Base-by-base conservation (phyloP, 2,888 invertebrate genomes). In the Epistrophella euchroma region DNA sequence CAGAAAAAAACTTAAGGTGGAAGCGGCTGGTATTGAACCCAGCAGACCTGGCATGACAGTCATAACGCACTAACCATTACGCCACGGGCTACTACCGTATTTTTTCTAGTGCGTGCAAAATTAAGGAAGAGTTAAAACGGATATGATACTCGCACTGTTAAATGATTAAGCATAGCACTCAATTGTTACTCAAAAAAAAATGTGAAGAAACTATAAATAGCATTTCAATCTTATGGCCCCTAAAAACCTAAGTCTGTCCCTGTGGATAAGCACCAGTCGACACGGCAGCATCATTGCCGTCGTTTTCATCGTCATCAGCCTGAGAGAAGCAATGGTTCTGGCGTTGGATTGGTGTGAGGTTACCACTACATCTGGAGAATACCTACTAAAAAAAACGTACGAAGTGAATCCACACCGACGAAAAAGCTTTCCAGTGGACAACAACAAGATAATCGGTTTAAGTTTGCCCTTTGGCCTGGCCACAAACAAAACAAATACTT, bases 251-350 rank as follows among this genome's bases (percentile, higher is more conserved):
- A 43, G n/a, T 55, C 19, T 19, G 35, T 13, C 3, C 35, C 58
- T 37, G 58, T 19, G 5, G 6, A 58, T 9, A 17, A 35, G 28
- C 40, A 25, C 50, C 13, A 55, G 19, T 56, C 71, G 32, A 32
- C 19, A 15, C 47, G 22, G 4, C 62, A 43, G 60, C 55, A 17
- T 58, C 60, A 71, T 17, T 50, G 47, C 10, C 45, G 47, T 70
- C 66, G 64, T 75, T 75, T 88, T 84, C 79, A 88, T 85, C 89
- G 88, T 88, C 89, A 88, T 88, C 83, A 87, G 76, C 84, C 88
- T 84, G 32, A 72, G 88, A 86, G 86, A 80, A 80, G 84, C 81
- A 77, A n/a, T 40, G 50, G 40, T 43, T 60, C 15, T 40, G 37
- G 19, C 7, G 35, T 6, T 22, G 22, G 17, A 40, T 6, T 47